Conservation (phyloP, 1,140 invertebrate species). For the Stenopsyche tienmushanensis region DNA sequence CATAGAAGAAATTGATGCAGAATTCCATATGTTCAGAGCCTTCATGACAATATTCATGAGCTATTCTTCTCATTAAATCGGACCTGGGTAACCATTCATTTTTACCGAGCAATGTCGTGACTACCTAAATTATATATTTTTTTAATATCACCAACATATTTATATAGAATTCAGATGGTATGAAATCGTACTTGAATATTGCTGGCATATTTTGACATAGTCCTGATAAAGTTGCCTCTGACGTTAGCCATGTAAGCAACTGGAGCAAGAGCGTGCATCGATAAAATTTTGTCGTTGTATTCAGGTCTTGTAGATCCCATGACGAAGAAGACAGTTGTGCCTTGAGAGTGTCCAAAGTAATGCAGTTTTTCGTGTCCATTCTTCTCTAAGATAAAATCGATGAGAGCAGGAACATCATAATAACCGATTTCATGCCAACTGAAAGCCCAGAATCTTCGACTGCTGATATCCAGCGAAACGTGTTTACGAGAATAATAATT, state of each 20-base stretch:
- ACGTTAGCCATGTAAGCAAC: slow-evolving; percentile 54
- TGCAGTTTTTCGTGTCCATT: slow-evolving; percentile 53
- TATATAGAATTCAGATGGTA: not conserved
- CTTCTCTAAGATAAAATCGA: slow-evolving; percentile 56
- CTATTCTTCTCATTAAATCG: slow-evolving; percentile 43
- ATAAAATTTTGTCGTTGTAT: slow-evolving; percentile 61
- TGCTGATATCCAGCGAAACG: slow-evolving; percentile 48
- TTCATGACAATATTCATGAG: slow-evolving; percentile 42
- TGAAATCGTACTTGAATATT: slow-evolving; percentile 30
- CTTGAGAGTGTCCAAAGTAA: slow-evolving; percentile 60
- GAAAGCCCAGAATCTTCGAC: slow-evolving; percentile 63
- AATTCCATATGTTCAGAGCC: slow-evolving; percentile 63
- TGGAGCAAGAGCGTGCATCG: slow-evolving; percentile 63
- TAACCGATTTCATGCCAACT: slow-evolving; percentile 66
- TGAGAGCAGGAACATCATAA: slow-evolving; percentile 63
- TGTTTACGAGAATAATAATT: slow-evolving; percentile 70
- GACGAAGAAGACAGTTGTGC: slow-evolving; percentile 64
- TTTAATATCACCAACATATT: not conserved
- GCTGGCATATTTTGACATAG: not conserved
- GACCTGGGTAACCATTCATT: not conserved
- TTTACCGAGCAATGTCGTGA: not conserved
- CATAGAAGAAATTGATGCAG: slow-evolving; percentile 65
- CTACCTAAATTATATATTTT: not conserved
- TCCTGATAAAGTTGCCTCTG: slow-evolving; percentile 48
- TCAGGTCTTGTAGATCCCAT: slow-evolving; percentile 60